These are phyloP conservation scores for Torymus texanus DNA, from an alignment of 2,888 invertebrate species.

Conservation along the genomic window DNA sequence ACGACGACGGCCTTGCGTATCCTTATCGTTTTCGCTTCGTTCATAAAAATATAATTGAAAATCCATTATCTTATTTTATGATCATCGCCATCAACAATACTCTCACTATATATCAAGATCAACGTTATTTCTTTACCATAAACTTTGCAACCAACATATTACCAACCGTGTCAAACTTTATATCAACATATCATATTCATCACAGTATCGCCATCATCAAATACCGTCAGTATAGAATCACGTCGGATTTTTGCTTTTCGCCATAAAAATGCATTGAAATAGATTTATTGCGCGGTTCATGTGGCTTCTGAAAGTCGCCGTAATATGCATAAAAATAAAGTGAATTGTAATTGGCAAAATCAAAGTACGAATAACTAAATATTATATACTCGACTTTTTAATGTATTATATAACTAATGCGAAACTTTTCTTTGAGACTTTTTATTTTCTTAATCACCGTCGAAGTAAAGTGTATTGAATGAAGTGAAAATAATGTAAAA, in stretches of 20 bases:
- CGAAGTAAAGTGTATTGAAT: no score
- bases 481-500: no score
- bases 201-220: background rate
- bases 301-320: constrained; percentile 10
- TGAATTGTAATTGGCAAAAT: constrained; percentile 19
- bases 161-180: no score
- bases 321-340: constrained; percentile 11
- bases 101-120: no score
- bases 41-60: constrained; percentile 38
- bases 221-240: background rate
- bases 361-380: constrained; percentile 13
- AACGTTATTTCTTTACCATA: no score
- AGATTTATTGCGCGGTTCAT: constrained; percentile 37
- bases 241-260: constrained; percentile 11
- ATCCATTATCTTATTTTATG: background rate
- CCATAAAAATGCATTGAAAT: constrained; percentile 16
- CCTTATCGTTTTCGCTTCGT: background rate
- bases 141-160: no score
- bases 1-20: background rate
- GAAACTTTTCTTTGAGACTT: background rate
- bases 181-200: background rate
- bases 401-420: constrained; percentile 2
- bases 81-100: no score
- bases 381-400: background rate
- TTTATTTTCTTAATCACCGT: no score